Base-by-base conservation (phyloP, 2,797 vertebrate genomes). In the Lateolabrax maculatus region DNA sequence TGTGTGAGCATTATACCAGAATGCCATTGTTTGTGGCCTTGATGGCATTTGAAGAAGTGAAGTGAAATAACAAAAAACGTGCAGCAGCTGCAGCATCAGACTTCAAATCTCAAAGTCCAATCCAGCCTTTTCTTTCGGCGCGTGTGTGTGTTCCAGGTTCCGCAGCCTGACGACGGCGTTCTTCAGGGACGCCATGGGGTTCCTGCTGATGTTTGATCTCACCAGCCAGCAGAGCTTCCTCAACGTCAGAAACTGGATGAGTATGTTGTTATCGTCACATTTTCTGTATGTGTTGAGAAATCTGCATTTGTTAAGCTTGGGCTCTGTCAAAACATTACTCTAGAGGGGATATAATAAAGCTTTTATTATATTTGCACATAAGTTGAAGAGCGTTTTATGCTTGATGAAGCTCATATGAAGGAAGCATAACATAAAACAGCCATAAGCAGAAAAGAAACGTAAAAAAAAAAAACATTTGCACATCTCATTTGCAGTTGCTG, bases 201-300 rank as follows among this genome's bases (percentile, higher is more conserved):
- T 99, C 93, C 92, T 98, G 79, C 92, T 99, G 68, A 97, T 98
- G 97, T 99, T 99, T 62, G 97, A 98, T 84, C 97, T 99, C 89
- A 98, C 97, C 89, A 98, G 97, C 92, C 97, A 99, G 79, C 97
- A 99, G 95, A 99, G 98, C 91, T 99, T 98, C 93, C 95, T 99
- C 79, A 99, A 99, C 48, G 97, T 99, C 94, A 95, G 97, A 61
- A 99, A 97, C 89, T 99, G 98, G 98, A 99, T 99, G 97, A 99
- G 98, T 99, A 95, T 87, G 98, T 97, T 29, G 6, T 13, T 36
- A 12, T 44, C 1, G 7, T 16, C 8, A 41, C 6, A 5, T 55
- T 43, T 19, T 48, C n/a, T 67, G 61, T 8, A 2, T 0, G 0
- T 13, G 18, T 39, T 15, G 13, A 27, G 6, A 39, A 34, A 52